Percentiles rank a stretch among this genome's conserved stretches.
These are phyloP conservation scores for Epinephelus fuscoguttatus DNA, from an alignment of 2,113 vertebrate species.

Conservation along the genomic window DNA sequence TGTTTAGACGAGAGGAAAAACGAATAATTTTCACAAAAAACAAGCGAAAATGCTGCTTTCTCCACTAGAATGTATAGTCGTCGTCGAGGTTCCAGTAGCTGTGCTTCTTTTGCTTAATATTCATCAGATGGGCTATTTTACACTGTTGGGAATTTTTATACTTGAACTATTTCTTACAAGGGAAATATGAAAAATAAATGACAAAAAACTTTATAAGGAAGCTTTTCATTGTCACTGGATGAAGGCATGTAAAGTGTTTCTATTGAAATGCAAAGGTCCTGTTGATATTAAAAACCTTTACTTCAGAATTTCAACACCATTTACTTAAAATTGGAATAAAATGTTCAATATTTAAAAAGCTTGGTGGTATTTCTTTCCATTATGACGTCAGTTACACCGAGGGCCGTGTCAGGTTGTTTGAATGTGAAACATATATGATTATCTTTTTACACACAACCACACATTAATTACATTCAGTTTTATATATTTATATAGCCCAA, in stretches of 20 bases:
- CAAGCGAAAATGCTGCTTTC: conserved; percentile 93
- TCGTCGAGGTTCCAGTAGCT: conserved; percentile 92
- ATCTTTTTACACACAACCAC: background rate
- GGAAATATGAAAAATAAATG: conserved; percentile 91
- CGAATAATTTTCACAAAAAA: conserved; percentile 63
- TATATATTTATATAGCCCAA: too few species aligned
- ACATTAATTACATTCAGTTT: too few species aligned
- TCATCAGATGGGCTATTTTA: conserved; percentile 97
- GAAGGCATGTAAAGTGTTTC: conserved; percentile 92
- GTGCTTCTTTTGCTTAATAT: conserved; percentile 94
- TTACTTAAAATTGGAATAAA: conserved; percentile 96
- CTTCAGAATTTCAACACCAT: conserved; percentile 95
- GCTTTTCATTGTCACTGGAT: conserved; percentile 97
- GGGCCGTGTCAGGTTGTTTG: background rate
- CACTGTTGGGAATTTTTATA: conserved; percentile 99
- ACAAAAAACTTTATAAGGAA: conserved; percentile 90
- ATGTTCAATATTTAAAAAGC: conserved; percentile 83
- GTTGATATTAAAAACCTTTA: conserved; percentile 91
- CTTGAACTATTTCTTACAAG: conserved; percentile 99
- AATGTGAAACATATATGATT: background rate
- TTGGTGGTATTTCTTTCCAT: conserved; percentile 50
- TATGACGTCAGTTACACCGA: background rate
- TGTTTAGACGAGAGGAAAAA: conserved; percentile 82
- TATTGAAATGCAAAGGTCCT: conserved; percentile 93
- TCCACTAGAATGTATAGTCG: conserved; percentile 89